Evolutionary conservation across 2,888 invertebrate genomes (phyloP).

Genomic region (Lasioglossum vierecki): DNA sequence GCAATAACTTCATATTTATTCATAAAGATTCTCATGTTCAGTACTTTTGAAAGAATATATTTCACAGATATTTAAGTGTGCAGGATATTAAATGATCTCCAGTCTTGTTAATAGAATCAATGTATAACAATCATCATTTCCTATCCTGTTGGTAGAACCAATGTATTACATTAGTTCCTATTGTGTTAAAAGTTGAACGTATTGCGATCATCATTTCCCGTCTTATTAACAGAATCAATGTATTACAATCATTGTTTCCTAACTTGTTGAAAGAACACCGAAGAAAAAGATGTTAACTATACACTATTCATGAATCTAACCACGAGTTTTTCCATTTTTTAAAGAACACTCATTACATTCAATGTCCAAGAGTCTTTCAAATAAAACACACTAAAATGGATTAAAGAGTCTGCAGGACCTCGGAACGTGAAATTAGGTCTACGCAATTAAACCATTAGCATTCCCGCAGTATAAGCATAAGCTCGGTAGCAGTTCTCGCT

Average conservation of each 20-base stretch:
- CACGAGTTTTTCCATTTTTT: not conserved
- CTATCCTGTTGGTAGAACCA: not conserved
- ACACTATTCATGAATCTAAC: too few species aligned
- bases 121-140: not conserved
- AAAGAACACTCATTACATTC: not conserved
- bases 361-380: not conserved
- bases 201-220: not conserved
- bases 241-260: too few species aligned
- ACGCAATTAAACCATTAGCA: not conserved
- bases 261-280: not conserved
- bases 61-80: not conserved
- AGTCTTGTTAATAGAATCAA: not conserved
- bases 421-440: not conserved
- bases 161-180: not conserved
- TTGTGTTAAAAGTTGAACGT: not conserved
- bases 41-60: not conserved
- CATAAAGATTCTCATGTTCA: not conserved
- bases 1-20: not conserved
- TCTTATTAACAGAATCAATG: not conserved
- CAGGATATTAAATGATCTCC: not conserved
- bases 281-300: too few species aligned
- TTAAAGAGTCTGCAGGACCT: not conserved
- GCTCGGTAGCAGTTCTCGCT: not conserved
- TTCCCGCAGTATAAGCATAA: not conserved
- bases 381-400: not conserved